Evolutionary conservation across 2,797 vertebrate genomes (phyloP).

Genomic region (Mus minutoides): DNA sequence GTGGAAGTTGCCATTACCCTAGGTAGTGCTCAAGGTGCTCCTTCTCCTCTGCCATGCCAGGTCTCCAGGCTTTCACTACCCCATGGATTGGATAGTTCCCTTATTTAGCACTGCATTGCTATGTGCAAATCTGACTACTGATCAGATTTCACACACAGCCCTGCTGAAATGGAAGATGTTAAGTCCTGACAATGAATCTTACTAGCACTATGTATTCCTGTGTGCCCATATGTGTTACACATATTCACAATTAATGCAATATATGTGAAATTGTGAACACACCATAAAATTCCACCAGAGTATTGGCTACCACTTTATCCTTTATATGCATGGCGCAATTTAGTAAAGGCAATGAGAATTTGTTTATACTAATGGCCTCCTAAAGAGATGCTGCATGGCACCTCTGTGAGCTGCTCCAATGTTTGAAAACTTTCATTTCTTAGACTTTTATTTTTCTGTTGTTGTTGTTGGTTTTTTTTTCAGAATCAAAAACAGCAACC

Average conservation of each 20-base stretch:
- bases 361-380: background rate
- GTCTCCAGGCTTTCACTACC: background rate
- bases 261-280: background rate
- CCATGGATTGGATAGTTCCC: background rate
- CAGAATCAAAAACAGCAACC: constrained; percentile 36
- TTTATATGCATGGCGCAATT: background rate
- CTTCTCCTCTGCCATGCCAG: background rate
- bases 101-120: background rate
- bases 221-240: background rate
- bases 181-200: background rate
- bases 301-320: background rate
- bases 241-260: background rate
- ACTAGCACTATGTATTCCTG: background rate
- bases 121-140: background rate
- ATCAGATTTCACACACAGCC: background rate
- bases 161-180: background rate
- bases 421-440: constrained; percentile 62
- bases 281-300: constrained; percentile 33
- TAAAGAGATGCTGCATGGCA: background rate
- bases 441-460: constrained; percentile 6
- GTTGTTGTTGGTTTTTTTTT: background rate
- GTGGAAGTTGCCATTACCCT: background rate
- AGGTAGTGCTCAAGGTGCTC: background rate
- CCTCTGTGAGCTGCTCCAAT: background rate
- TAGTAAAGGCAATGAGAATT: constrained; percentile 4